Evolutionary conservation across 2,888 invertebrate genomes (phyloP), one percentile per base, ranked within the genome.

Genomic region (Drosophila mimica): DNA sequence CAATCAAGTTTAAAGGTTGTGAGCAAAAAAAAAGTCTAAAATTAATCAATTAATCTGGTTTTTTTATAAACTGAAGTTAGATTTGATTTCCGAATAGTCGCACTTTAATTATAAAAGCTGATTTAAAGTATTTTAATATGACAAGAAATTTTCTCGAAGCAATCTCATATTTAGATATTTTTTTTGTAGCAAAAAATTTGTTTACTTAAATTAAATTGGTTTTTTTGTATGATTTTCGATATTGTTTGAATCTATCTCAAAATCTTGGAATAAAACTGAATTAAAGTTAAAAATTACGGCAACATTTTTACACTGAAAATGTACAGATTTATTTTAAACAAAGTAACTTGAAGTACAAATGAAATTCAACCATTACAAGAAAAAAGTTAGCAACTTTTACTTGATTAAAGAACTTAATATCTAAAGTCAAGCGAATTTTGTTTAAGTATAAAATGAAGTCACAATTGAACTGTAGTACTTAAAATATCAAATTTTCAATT

Each of bases 181-280:
- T 7, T 0, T 17, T 3, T 25, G 7, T 17, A 17, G 3, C 1
- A 38, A 38, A 17, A 17, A 38, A 17, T 8, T 0, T 0, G 25
- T 25, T 25, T 25, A 25, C 25, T 25, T 25, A 25, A 25, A 25
- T 3, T 25, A 25, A 25, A 25, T 25, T 1, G 7, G 0, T 7
- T 46, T 20, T 20, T 13, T 0, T 46, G 13, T 20, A 7, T 6
- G 7, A 46, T 13, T 7, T 46, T 20, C 13, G 13, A 20, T 43
- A 8, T 13, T 20, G 8, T 20, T n/a, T 9, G 40, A 13, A 13
- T 20, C 20, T 7, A 43, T 13, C 20, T 43, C 3, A 20, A 13
- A 20, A 1, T 20, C 0, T 20, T 43, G 0, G 6, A 43, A 43
- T 13, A 3, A 20, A 4, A 1, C 3, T 0, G 20, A 20, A 20